A percentile compares a stretch with the other conserved stretches of the same genome.
Conservation (phyloP, 2,888 invertebrate genomes). For the Sisyra nigra region DNA sequence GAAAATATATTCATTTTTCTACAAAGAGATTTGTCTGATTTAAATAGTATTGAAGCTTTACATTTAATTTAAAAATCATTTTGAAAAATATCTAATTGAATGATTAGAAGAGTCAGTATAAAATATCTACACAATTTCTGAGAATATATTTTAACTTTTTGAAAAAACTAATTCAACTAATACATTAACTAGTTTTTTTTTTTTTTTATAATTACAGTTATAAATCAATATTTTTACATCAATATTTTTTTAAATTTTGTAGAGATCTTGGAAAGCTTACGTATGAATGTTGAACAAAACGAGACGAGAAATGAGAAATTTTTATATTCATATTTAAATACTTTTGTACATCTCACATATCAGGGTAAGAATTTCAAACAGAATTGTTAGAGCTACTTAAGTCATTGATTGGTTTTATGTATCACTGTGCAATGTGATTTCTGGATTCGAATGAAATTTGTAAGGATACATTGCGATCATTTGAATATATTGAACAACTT, state of each 20-base stretch:
- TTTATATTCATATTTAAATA: background rate
- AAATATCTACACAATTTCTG: constrained; percentile 23
- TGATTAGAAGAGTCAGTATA: constrained; percentile 22
- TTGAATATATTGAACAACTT: no score
- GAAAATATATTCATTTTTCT: no score
- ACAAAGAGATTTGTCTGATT: no score
- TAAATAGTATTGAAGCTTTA: no score
- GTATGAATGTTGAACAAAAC: constrained; percentile 3
- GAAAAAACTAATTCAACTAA: no score
- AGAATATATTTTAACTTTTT: background rate
- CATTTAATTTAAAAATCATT: no score
- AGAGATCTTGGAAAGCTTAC: constrained; percentile 27
- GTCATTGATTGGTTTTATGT: background rate
- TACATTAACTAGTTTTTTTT: no score
- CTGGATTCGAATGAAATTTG: background rate
- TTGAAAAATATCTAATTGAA: no score
- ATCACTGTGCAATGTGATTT: background rate
- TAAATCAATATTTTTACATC: no score
- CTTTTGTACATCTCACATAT: background rate
- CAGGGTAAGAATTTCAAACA: background rate
- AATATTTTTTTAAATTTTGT: constrained; percentile 11
- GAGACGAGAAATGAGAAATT: background rate
- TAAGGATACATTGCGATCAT: no score
- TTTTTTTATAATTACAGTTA: no score
- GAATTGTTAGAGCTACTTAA: background rate